Evolutionary conservation across 1,140 invertebrate genomes (phyloP).

Genomic region (Pseudomyrmex dendroicus): DNA sequence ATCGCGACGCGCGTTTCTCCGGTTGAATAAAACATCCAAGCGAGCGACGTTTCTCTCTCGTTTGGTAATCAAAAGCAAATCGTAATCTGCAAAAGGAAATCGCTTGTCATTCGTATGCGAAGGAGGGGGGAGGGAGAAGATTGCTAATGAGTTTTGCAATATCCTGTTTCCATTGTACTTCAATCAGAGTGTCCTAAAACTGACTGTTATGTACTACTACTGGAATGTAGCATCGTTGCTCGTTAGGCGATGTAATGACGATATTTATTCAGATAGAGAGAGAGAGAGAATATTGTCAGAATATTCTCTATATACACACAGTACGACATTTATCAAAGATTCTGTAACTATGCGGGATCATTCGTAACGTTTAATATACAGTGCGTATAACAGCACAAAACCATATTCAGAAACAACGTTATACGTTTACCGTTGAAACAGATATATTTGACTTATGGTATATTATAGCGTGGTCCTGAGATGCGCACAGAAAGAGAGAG

Average conservation of each 20-base stretch:
- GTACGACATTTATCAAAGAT: too few species aligned
- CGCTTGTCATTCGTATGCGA: not conserved
- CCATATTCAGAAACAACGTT: not conserved
- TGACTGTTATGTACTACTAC: too few species aligned
- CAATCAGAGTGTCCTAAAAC: too few species aligned
- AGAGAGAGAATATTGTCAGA: too few species aligned
- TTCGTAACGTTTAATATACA: not conserved
- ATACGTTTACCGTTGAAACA: not conserved
- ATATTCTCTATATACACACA: too few species aligned
- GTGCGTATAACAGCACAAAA: too few species aligned
- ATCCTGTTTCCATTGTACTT: not conserved
- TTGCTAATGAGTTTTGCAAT: conserved; percentile 14
- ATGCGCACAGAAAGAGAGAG: not conserved
- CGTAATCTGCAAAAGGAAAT: not conserved
- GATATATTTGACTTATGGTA: not conserved
- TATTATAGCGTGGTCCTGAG: not conserved
- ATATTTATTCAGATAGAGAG: too few species aligned
- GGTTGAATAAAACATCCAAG: conserved; percentile 28
- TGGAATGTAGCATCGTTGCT: too few species aligned
- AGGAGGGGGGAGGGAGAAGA: too few species aligned
- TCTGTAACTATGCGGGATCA: not conserved
- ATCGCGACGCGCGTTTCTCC: conserved; percentile 16
- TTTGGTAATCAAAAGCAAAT: not conserved
- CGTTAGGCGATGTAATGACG: too few species aligned
- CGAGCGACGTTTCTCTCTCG: not conserved